Conservation (phyloP, 1,140 invertebrate genomes). For the Dreissena polymorpha region DNA sequence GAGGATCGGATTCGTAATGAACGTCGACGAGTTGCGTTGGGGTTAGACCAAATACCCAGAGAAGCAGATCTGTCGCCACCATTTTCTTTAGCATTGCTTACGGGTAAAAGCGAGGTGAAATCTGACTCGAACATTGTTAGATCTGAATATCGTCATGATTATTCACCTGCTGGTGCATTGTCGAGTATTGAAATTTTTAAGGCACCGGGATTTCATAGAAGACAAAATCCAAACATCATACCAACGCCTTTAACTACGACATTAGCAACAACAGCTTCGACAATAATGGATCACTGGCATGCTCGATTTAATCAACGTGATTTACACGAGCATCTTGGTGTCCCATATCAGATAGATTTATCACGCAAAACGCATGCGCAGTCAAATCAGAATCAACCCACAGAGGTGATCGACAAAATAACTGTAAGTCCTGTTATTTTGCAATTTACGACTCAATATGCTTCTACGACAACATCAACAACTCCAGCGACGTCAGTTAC, state of each 20-base stretch:
- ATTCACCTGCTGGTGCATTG: background rate
- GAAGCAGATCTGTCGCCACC: too few relatives aligned
- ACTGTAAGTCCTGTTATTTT: background rate
- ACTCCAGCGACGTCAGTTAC: background rate
- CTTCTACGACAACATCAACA: conserved; percentile 17
- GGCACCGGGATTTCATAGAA: conserved; percentile 4
- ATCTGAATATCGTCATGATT: too few relatives aligned
- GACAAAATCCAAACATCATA: background rate
- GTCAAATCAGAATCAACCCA: background rate
- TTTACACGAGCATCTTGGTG: conserved; percentile 30
- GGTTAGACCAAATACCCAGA: background rate
- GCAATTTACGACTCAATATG: background rate
- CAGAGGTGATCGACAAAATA: background rate
- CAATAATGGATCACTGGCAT: conserved; percentile 1
- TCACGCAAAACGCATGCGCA: background rate
- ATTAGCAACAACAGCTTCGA: background rate
- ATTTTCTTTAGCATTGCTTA: too few relatives aligned
- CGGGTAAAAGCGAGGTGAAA: too few relatives aligned
- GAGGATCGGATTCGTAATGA: background rate
- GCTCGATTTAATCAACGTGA: background rate
- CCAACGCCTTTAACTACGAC: background rate
- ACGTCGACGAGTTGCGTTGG: background rate
- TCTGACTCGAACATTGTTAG: too few relatives aligned
- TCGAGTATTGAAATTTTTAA: conserved; percentile 36
- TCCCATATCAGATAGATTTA: conserved; percentile 13